These are phyloP conservation scores for Oplegnathus fasciatus DNA, from an alignment of 2,113 vertebrate species.

Conservation along the genomic window DNA sequence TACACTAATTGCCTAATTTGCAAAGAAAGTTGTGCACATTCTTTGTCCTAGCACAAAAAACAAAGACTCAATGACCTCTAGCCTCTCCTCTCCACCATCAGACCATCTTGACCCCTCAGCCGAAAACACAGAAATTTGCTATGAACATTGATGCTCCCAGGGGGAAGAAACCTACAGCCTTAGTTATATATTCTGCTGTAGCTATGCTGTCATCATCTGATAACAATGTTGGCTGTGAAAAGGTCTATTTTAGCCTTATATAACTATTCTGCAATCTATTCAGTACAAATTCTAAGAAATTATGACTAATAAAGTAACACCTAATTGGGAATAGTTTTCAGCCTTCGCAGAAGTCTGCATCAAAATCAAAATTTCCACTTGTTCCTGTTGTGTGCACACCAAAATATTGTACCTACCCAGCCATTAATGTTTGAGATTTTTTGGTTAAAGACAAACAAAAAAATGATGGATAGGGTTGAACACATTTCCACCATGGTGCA, in stretches of 20 bases:
- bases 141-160: background rate
- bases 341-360: background rate
- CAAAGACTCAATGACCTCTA: background rate
- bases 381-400: background rate
- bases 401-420: background rate
- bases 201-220: background rate
- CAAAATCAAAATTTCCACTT: background rate
- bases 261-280: background rate
- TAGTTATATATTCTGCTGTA: background rate
- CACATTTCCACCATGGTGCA: background rate
- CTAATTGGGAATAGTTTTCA: constrained; percentile 1
- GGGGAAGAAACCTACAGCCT: background rate
- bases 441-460: background rate
- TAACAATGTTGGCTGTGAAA: background rate
- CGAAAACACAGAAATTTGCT: background rate
- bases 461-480: background rate
- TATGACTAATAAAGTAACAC: background rate
- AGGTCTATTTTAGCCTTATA: background rate
- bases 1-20: background rate
- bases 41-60: background rate
- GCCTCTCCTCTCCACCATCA: background rate
- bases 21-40: background rate
- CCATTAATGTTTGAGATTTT: background rate
- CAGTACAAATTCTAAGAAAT: background rate
- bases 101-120: background rate